These are phyloP conservation scores for Chauna torquata DNA, from an alignment of 2,113 vertebrate species.

Conservation along the genomic window DNA sequence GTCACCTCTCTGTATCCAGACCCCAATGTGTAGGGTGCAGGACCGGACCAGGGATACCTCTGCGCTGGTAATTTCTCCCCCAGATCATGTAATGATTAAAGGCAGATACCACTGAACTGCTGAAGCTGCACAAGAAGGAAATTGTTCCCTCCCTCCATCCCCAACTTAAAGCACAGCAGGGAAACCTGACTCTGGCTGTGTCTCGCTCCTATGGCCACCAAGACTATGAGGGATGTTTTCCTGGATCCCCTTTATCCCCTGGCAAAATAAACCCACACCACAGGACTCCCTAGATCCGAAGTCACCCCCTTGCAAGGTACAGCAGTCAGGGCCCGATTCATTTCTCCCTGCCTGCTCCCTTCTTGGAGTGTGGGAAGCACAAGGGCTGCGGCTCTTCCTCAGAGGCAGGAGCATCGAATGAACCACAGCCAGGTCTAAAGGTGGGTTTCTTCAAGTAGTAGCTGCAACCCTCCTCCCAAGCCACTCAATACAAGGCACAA, in stretches of 20 bases:
- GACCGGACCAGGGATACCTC: background rate
- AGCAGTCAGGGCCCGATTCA: background rate
- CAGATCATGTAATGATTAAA: background rate
- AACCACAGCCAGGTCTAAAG: fast-evolving
- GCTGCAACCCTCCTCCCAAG: background rate
- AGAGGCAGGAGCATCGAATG: fast-evolving
- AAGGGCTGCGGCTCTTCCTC: fast-evolving
- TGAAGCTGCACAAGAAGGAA: background rate
- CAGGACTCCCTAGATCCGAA: background rate
- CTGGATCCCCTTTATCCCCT: background rate
- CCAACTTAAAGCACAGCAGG: background rate
- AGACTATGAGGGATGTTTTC: background rate
- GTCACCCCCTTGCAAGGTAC: fast-evolving
- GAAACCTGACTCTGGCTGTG: too few species aligned
- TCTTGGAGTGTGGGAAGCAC: background rate
- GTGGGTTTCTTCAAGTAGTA: background rate
- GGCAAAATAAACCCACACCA: background rate
- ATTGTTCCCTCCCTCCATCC: background rate
- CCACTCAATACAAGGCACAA: fast-evolving
- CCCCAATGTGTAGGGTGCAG: fast-evolving
- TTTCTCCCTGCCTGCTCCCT: background rate
- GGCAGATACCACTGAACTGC: background rate
- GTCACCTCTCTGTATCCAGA: fast-evolving
- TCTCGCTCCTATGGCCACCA: background rate
- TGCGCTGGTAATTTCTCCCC: background rate